These are phyloP conservation scores for Brachynemurus nebulosus DNA, from an alignment of 2,888 invertebrate species.

Conservation along the genomic window DNA sequence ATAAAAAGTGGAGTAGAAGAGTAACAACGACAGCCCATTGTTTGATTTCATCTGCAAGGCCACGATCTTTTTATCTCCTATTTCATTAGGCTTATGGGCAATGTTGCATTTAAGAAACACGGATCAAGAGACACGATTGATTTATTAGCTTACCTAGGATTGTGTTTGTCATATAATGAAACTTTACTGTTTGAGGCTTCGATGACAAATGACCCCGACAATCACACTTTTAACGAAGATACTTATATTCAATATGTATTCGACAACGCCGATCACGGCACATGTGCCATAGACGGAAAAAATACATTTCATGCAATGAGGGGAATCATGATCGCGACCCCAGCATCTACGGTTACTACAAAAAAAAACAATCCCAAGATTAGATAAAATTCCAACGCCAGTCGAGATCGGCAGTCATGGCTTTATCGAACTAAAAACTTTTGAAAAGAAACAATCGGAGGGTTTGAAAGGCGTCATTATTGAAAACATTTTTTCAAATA, in stretches of 20 bases:
- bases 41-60: constrained; percentile 19
- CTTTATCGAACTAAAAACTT: constrained; percentile 18
- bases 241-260: constrained; percentile 19
- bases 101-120: constrained; percentile 21
- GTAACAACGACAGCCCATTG: constrained; percentile 16
- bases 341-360: constrained; percentile 10
- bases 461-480: constrained; percentile 18
- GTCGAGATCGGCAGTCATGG: constrained; percentile 18
- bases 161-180: constrained; percentile 21
- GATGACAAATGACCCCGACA: constrained; percentile 13
- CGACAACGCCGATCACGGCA: constrained; percentile 25
- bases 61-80: constrained; percentile 24
- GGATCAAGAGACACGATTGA: constrained; percentile 19
- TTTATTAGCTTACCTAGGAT: constrained; percentile 19
- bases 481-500: constrained; percentile 15
- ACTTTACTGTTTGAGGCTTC: constrained; percentile 20
- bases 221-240: not conserved
- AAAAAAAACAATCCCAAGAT: constrained; percentile 15
- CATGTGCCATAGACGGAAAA: constrained; percentile 20
- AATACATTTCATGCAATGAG: constrained; percentile 23
- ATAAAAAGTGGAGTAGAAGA: constrained; percentile 10
- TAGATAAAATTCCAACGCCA: constrained; percentile 18
- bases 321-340: constrained; percentile 15
- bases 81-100: constrained; percentile 20
- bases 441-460: constrained; percentile 19